Evolutionary conservation across 2,888 invertebrate genomes (phyloP).

Genomic region (Pollenia labialis): DNA sequence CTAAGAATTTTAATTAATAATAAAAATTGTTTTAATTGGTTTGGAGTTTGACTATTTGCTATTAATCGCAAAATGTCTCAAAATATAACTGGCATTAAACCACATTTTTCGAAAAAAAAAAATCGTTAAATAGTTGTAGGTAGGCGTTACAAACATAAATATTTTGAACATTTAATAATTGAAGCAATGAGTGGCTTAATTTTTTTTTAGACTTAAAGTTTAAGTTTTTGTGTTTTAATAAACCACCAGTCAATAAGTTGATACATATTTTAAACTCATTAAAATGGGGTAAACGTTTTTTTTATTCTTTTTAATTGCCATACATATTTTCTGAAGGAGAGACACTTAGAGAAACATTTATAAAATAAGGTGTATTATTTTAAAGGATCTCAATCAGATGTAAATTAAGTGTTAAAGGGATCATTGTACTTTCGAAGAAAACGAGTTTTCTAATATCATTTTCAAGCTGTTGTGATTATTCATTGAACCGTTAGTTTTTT

Average conservation of each 20-base stretch:
- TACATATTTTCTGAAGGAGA: neutral
- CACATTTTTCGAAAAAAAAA: slow-evolving; percentile 27
- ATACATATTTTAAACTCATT: slow-evolving; percentile 56
- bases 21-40: slow-evolving; percentile 63
- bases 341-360: slow-evolving; percentile 4
- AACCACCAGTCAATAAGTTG: slow-evolving; percentile 38
- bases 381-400: too few species aligned
- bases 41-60: slow-evolving; percentile 31
- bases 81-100: slow-evolving; percentile 30
- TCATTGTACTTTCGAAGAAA: too few species aligned
- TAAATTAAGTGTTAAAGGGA: too few species aligned
- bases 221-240: slow-evolving; percentile 3
- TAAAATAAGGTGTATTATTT: too few species aligned
- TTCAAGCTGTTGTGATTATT: too few species aligned
- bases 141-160: slow-evolving; percentile 71
- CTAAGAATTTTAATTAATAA: slow-evolving; percentile 68
- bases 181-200: slow-evolving; percentile 48
- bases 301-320: neutral
- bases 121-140: slow-evolving; percentile 60
- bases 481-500: too few species aligned
- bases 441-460: too few species aligned
- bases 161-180: slow-evolving; percentile 67
- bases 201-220: neutral
- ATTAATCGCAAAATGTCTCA: slow-evolving; percentile 45
- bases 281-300: slow-evolving; percentile 38